phyloP scores from a whole-genome alignment of 2,797 vertebrate species.

The Lacerta bilineata region DNA sequence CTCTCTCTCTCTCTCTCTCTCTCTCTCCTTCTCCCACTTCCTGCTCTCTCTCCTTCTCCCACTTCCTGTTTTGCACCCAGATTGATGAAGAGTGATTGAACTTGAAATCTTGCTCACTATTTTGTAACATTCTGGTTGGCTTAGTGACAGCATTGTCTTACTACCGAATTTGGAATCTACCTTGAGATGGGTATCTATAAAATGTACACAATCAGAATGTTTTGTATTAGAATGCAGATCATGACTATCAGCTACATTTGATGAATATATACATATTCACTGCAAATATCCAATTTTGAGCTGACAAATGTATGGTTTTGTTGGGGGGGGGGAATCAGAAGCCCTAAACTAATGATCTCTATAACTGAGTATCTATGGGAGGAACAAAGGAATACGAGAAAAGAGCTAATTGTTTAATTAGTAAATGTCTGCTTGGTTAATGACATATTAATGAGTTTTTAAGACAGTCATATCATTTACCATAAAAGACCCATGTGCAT shows the following conservation, averaged over 20 bases:
- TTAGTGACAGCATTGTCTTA: neutral
- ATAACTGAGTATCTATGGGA: constrained; percentile 79
- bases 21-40: no score
- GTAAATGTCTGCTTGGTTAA: constrained; percentile 89
- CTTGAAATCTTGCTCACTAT: no score
- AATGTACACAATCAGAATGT: neutral
- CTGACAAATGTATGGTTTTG: constrained; percentile 63
- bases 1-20: no score
- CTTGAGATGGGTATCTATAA: neutral
- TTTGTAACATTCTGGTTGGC: neutral
- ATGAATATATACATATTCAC: neutral
- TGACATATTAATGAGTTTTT: constrained; percentile 91
- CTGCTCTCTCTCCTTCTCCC: no score
- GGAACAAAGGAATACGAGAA: constrained; percentile 85
- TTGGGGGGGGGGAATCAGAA: constrained; percentile 60
- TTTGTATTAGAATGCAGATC: neutral
- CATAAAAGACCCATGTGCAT: constrained; percentile 85
- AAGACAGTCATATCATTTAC: constrained; percentile 88
- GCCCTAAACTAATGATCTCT: constrained; percentile 70
- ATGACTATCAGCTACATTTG: neutral
- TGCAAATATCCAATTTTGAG: neutral
- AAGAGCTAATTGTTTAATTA: constrained; percentile 90
- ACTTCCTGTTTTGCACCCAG: no score
- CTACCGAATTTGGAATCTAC: neutral
- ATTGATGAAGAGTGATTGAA: no score